Percentiles rank a stretch among this genome's conserved stretches.
Conservation (phyloP, 2,797 vertebrate species). For the Smutsia gigantea region DNA sequence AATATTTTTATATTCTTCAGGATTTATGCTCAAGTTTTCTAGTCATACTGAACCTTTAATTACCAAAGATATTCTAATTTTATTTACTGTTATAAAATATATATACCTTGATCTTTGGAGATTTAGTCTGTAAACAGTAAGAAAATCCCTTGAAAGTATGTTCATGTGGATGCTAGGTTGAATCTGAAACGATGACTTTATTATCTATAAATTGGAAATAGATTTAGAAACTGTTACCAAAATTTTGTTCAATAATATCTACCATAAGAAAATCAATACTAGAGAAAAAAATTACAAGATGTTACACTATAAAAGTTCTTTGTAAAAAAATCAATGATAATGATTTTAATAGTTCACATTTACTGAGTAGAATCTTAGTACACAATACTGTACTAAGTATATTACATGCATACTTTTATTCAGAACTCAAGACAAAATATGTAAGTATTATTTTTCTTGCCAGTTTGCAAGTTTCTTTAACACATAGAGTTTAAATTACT, state of each 20-base stretch:
- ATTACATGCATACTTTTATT: neutral
- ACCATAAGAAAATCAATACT: slow-evolving; percentile 4
- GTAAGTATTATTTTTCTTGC: neutral
- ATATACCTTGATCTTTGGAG: neutral
- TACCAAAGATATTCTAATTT: neutral
- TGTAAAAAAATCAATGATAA: neutral
- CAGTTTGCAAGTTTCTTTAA: neutral
- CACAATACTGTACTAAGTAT: neutral
- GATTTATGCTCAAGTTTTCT: neutral
- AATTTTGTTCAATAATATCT: neutral
- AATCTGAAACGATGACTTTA: neutral
- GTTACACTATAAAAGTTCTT: neutral
- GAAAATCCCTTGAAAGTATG: neutral
- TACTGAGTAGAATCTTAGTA: neutral
- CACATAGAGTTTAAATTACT: slow-evolving; percentile 1
- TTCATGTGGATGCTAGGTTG: neutral
- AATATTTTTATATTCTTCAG: neutral
- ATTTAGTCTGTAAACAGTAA: neutral
- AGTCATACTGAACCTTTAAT: neutral
- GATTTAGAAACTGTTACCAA: neutral
- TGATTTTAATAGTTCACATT: slow-evolving; percentile 24
- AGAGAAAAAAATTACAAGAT: slow-evolving; percentile 36
- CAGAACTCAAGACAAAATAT: neutral
- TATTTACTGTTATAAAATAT: neutral
- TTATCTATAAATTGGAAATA: slow-evolving; percentile 35